These are phyloP conservation scores for Perccottus glenii DNA, from an alignment of 2,113 vertebrate genomes.

Conservation along the genomic window DNA sequence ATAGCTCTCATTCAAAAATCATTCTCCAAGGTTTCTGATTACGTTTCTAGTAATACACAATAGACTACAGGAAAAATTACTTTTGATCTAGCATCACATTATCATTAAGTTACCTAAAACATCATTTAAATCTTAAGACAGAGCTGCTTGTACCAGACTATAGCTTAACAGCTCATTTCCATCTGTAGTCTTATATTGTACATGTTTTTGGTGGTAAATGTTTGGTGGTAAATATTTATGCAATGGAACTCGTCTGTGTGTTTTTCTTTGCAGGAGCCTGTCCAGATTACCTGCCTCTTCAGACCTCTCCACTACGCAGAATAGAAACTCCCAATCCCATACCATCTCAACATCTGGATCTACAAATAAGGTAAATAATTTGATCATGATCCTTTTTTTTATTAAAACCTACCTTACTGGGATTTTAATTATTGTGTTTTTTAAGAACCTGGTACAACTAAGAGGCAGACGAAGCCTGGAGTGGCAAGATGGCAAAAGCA, in stretches of 20 bases:
- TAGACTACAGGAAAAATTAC: too few species aligned
- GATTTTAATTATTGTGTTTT: constrained; percentile 8
- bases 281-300: constrained; percentile 71
- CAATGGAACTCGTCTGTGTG: too few species aligned
- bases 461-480: constrained; percentile 54
- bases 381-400: background rate
- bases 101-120: too few species aligned
- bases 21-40: background rate
- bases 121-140: too few species aligned
- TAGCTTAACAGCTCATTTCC: too few species aligned
- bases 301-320: constrained; percentile 51
- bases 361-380: constrained; percentile 55
- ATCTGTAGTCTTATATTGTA: too few species aligned
- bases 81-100: too few species aligned
- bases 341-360: constrained; percentile 36
- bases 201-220: too few species aligned
- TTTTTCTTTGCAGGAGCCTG: constrained; percentile 65
- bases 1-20: background rate
- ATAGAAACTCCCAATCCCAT: constrained; percentile 63
- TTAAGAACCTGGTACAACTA: constrained; percentile 52
- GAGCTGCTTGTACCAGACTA: too few species aligned
- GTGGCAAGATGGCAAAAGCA: constrained; percentile 60
- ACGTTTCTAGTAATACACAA: background rate
- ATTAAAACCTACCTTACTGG: too few species aligned
- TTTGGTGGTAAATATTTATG: too few species aligned